phyloP scores from a whole-genome alignment of 2,797 vertebrate genomes.

The Molossus alvarezi region DNA sequence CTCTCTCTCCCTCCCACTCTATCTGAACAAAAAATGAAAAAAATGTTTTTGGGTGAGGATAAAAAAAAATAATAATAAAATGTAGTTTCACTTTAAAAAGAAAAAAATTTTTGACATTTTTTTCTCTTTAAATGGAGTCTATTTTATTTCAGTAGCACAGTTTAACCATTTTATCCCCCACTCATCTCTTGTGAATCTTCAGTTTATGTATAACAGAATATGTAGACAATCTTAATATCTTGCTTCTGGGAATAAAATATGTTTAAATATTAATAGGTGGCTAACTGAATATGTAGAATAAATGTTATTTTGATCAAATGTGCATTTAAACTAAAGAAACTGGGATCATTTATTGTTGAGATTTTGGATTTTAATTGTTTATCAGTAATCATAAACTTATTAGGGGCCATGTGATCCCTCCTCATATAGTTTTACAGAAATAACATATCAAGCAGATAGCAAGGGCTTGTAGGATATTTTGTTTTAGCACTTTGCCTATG shows the following conservation, averaged over 20 bases:
- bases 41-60: too few relatives aligned
- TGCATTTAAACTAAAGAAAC: slow-evolving; percentile 29
- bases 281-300: slow-evolving; percentile 30
- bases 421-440: slow-evolving; percentile 56
- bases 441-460: slow-evolving; percentile 18
- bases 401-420: slow-evolving; percentile 3
- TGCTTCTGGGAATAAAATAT: slow-evolving; percentile 58
- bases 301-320: slow-evolving; percentile 59
- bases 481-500: slow-evolving; percentile 41
- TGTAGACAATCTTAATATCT: slow-evolving; percentile 60
- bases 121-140: slow-evolving; percentile 84
- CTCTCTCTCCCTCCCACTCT: too few relatives aligned
- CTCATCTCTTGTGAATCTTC: slow-evolving; percentile 68
- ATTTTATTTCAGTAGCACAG: slow-evolving; percentile 82
- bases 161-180: slow-evolving; percentile 82
- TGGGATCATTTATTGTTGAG: slow-evolving; percentile 45
- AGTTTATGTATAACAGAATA: slow-evolving; percentile 60
- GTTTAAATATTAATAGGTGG: slow-evolving; percentile 53
- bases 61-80: slow-evolving; percentile 67
- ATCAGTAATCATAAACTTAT: slow-evolving; percentile 10
- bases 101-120: neutral
- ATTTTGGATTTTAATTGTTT: slow-evolving; percentile 72
- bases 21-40: too few relatives aligned
- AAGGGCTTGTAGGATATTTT: slow-evolving; percentile 60
- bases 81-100: slow-evolving; percentile 48